Conservation (phyloP, 2,797 vertebrate genomes). For the Perdix hodgsoniae region DNA sequence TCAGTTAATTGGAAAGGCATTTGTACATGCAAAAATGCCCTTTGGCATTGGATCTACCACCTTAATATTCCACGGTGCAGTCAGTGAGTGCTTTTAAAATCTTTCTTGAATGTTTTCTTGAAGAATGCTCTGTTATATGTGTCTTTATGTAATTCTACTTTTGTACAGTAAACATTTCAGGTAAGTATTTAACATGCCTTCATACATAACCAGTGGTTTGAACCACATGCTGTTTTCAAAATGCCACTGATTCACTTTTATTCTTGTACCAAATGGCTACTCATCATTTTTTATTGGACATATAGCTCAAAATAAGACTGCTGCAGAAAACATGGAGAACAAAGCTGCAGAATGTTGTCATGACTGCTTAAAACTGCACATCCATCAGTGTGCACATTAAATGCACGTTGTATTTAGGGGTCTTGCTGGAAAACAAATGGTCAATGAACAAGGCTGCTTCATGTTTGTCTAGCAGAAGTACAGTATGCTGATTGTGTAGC, state of each 20-base stretch:
- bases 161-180: neutral
- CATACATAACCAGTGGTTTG: neutral
- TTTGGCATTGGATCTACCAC: neutral
- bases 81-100: neutral
- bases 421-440: neutral
- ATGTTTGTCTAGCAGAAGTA: neutral
- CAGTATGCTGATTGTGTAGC: neutral
- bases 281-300: neutral
- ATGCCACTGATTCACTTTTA: neutral
- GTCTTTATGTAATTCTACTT: constrained; percentile 56
- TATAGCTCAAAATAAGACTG: neutral
- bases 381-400: neutral
- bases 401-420: neutral
- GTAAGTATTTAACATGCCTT: constrained; percentile 38
- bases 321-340: neutral
- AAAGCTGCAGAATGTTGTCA: neutral
- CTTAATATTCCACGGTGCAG: neutral
- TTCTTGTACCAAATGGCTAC: neutral
- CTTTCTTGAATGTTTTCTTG: constrained; percentile 57
- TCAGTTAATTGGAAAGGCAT: neutral
- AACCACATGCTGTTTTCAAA: neutral
- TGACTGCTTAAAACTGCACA: neutral
- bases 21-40: neutral
- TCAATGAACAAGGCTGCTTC: neutral
- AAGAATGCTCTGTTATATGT: constrained; percentile 35